phyloP scores from a whole-genome alignment of 2,797 vertebrate genomes.

The Philypnodon macrostomus region DNA sequence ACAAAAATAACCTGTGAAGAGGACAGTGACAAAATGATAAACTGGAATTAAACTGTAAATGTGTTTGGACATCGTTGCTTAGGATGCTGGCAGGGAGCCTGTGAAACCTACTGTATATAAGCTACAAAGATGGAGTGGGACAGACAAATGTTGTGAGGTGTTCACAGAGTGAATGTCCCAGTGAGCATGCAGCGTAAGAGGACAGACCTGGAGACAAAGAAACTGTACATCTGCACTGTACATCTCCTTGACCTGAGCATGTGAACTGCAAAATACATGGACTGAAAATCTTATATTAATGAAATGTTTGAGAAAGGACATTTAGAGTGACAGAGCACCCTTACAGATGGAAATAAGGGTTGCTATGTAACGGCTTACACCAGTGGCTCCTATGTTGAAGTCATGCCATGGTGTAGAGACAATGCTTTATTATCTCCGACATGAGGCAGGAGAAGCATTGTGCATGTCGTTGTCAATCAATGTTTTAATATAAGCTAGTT shows the following conservation, averaged over 20 bases:
- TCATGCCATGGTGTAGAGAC: conserved; percentile 35
- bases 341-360: conserved; percentile 23
- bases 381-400: conserved; percentile 29
- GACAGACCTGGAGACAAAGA: conserved; percentile 34
- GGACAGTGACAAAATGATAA: conserved; percentile 37
- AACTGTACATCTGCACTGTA: conserved; percentile 20
- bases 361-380: conserved; percentile 20
- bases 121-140: conserved; percentile 58
- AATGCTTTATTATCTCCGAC: conserved; percentile 36
- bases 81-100: conserved; percentile 54
- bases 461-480: conserved; percentile 76
- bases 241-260: conserved; percentile 47
- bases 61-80: conserved; percentile 56
- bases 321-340: conserved; percentile 15
- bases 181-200: conserved; percentile 41
- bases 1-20: conserved; percentile 58
- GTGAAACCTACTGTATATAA: conserved; percentile 70
- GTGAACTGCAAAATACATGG: conserved; percentile 42
- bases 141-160: conserved; percentile 35
- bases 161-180: conserved; percentile 20
- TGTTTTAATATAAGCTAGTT: conserved; percentile 77
- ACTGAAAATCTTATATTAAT: conserved; percentile 41
- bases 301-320: conserved; percentile 31
- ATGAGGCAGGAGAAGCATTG: conserved; percentile 57
- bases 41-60: conserved; percentile 60